Conservation (phyloP, 2,113 vertebrate genomes). For the Cyanoramphus novaezelandiae region DNA sequence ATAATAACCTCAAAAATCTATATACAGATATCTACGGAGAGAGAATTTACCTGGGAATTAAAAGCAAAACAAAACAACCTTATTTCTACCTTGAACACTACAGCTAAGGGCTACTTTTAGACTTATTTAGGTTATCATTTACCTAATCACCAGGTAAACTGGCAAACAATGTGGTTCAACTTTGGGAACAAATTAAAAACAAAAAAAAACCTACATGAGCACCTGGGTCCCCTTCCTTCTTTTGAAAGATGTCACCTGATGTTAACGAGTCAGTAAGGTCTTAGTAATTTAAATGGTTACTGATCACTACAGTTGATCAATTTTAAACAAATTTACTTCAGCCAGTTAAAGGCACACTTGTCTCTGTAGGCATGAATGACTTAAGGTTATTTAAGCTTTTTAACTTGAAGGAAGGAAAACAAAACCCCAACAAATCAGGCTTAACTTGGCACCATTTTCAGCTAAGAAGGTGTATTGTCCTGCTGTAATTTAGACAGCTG, state of each 20-base stretch:
- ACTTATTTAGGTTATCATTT: neutral
- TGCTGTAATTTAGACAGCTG: neutral
- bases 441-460: neutral
- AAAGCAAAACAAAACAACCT: neutral
- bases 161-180: neutral
- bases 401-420: neutral
- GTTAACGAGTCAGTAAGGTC: neutral
- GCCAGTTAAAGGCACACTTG: neutral
- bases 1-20: neutral
- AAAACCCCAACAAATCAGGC: neutral
- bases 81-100: neutral
- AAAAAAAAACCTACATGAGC: no score
- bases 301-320: neutral
- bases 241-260: neutral
- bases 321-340: neutral
- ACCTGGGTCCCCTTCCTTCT: neutral
- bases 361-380: neutral
- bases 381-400: neutral
- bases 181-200: neutral
- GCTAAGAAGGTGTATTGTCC: neutral
- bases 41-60: neutral
- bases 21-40: fast-evolving
- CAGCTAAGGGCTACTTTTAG: neutral
- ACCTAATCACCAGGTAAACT: neutral
- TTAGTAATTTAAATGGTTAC: neutral